Evolutionary conservation across 2,113 vertebrate genomes (phyloP).

Genomic region (Smithornis capensis): DNA sequence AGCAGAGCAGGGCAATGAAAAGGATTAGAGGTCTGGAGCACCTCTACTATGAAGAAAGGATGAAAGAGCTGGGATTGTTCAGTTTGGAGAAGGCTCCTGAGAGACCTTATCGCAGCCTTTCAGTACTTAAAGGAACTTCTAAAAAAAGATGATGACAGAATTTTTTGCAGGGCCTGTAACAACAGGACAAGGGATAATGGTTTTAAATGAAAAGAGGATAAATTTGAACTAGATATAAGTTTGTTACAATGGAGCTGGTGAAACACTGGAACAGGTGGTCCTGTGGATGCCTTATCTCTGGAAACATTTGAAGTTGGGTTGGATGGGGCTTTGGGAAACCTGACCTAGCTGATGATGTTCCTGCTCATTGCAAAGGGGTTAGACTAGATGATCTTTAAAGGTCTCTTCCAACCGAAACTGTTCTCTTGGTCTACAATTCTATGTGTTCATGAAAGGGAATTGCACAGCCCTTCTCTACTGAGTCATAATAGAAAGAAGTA

Average conservation of each 20-base stretch:
- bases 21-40: background rate
- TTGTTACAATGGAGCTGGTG: background rate
- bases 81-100: background rate
- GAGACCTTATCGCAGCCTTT: rapidly evolving
- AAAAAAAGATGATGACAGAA: background rate
- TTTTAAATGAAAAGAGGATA: background rate
- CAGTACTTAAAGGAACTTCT: background rate
- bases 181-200: rapidly evolving
- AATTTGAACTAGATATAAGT: background rate
- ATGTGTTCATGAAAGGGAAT: background rate
- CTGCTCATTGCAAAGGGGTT: rapidly evolving
- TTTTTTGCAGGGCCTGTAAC: background rate
- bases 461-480: background rate
- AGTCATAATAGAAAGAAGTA: background rate
- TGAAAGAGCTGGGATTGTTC: background rate
- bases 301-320: background rate
- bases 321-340: rapidly evolving
- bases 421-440: background rate
- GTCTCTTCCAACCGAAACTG: background rate
- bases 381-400: background rate
- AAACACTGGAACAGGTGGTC: background rate
- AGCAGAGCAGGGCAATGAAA: background rate
- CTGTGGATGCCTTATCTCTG: background rate
- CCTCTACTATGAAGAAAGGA: background rate
- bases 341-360: background rate